Evolutionary conservation across 30 jellyfish, hydroid and myxozoan genomes (phyloP), one percentile per base, ranked within the genome.

Genomic region (Sanderia malayensis): DNA sequence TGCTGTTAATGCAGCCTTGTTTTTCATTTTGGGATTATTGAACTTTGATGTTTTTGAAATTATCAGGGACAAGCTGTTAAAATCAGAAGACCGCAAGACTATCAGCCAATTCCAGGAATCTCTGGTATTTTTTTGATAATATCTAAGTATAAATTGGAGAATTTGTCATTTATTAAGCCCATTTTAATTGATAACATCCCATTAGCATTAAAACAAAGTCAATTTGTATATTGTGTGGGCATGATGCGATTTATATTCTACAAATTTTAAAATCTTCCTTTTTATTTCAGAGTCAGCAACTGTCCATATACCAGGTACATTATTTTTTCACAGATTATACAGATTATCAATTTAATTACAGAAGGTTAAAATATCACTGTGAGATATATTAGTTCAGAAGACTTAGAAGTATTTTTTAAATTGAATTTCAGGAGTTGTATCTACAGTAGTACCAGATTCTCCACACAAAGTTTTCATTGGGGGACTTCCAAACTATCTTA

Each of bases 61-160:
- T n/a, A n/a, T 37, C 63, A 92, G 99, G 99, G 96, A 20, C 96
- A 92, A 73, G 96, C 96, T 41, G 81, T 92, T 17, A 92, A 92
- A 47, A 92, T 92, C 58, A 87, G 96, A 44, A 52, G 99, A 58
- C 99, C 99, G 23, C 94, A 92, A 70, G 99, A 92, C 61, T 92
- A 92, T 78, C 99, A 92, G 74, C 99, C 99, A 17, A 85, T 84
- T 46, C 96, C 96, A 31, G 99, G 99, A 37, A 68, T 84, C n/a
- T 70, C 95, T 30, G 96, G 96, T 86, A 67, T 18, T 37, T 49
- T 23, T 28, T n/a, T 34, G n/a, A n/a, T n/a, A n/a, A n/a, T n/a
- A n/a, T n/a, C n/a, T n/a, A n/a, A n/a, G n/a, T n/a, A n/a, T n/a
- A n/a, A n/a, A n/a, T n/a, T n/a, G n/a, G n/a, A n/a, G n/a, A n/a